These are phyloP conservation scores for Napeogenes inachia DNA, from an alignment of 2,888 invertebrate species.

Conservation along the genomic window DNA sequence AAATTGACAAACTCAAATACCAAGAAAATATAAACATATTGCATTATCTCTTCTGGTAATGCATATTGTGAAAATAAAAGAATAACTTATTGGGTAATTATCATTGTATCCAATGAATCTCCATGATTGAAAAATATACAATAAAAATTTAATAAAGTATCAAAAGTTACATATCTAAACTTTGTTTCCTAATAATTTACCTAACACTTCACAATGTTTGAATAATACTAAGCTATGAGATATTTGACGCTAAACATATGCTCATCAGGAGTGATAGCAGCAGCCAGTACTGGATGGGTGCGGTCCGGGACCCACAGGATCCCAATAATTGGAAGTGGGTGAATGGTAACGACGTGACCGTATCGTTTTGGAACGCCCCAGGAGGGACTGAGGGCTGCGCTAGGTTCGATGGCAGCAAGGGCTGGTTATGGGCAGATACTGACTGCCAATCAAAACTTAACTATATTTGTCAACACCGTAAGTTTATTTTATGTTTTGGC, in stretches of 20 bases:
- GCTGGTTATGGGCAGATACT: slow-evolving; percentile 96
- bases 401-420: slow-evolving; percentile 93
- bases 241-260: slow-evolving; percentile 14
- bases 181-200: neutral
- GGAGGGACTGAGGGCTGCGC: slow-evolving; percentile 91
- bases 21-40: neutral
- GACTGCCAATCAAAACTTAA: slow-evolving; percentile 90
- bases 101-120: neutral
- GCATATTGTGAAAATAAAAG: neutral
- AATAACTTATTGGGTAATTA: no score
- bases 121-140: no score
- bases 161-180: neutral
- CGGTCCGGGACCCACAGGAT: slow-evolving; percentile 88
- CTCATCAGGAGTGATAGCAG: slow-evolving; percentile 86
- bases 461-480: slow-evolving; percentile 96
- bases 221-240: neutral
- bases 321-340: slow-evolving; percentile 92
- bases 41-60: slow-evolving; percentile 4
- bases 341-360: slow-evolving; percentile 90
- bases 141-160: no score
- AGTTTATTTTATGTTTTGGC: slow-evolving; percentile 61
- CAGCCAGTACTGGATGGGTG: slow-evolving; percentile 97
- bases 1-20: neutral
- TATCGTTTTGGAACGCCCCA: slow-evolving; percentile 94
- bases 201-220: neutral